Evolutionary conservation across 2,888 invertebrate species (phyloP).

Genomic region (Dolichopus griseipennis): DNA sequence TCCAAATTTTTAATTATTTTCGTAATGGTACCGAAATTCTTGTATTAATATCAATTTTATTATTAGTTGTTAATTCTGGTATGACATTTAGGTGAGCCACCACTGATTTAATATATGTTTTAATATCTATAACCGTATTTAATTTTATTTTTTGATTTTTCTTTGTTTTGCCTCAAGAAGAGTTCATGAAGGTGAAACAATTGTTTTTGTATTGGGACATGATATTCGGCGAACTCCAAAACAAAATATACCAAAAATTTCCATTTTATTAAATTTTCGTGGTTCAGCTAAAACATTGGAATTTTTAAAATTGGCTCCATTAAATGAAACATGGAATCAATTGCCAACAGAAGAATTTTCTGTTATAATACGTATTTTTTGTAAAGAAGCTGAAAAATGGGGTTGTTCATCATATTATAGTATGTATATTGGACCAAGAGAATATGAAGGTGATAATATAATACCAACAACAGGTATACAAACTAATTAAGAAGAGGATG

Average conservation of each 20-base stretch:
- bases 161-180: slow-evolving; percentile 22
- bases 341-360: slow-evolving; percentile 28
- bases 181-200: slow-evolving; percentile 26
- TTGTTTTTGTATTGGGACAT: slow-evolving; percentile 30
- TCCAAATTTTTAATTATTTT: slow-evolving; percentile 15
- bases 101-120: too few species aligned
- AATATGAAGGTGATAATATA: too few species aligned
- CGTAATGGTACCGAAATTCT: slow-evolving; percentile 28
- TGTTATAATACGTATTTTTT: slow-evolving; percentile 26
- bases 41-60: slow-evolving; percentile 29
- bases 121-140: neutral
- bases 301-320: neutral
- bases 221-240: slow-evolving; percentile 18
- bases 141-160: neutral
- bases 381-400: slow-evolving; percentile 30
- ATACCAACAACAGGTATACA: too few species aligned
- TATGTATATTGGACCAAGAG: slow-evolving; percentile 27
- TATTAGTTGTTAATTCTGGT: slow-evolving; percentile 26
- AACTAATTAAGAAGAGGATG: too few species aligned
- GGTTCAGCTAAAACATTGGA: slow-evolving; percentile 24
- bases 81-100: slow-evolving; percentile 27
- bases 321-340: slow-evolving; percentile 12
- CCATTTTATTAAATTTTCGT: slow-evolving; percentile 27
- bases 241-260: slow-evolving; percentile 24
- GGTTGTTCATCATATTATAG: slow-evolving; percentile 30